Conservation (phyloP, 1,140 invertebrate species). For the Colletes gigas region DNA sequence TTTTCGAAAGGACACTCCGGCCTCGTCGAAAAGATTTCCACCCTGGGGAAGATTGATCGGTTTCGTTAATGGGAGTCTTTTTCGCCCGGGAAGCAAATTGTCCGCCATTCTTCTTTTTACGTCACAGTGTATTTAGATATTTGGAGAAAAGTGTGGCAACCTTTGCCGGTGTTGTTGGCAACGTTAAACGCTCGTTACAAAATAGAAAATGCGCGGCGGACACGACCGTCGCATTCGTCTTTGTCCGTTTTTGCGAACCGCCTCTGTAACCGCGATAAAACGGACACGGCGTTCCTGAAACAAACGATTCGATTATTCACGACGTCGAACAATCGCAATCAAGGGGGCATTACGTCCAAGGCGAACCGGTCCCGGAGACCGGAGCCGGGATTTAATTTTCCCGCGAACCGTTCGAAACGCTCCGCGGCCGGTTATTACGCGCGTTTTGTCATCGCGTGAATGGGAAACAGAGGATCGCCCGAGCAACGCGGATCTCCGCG, state of each 20-base stretch:
- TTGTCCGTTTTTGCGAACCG: background rate
- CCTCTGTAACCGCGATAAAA: background rate
- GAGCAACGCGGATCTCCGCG: background rate
- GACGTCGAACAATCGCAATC: slow-evolving; percentile 23
- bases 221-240: background rate
- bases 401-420: background rate
- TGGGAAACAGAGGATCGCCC: no score
- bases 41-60: background rate
- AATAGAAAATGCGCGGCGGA: no score
- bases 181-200: no score
- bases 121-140: no score
- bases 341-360: slow-evolving; percentile 17
- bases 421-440: background rate
- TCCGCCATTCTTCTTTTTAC: no score
- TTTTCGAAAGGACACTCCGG: no score
- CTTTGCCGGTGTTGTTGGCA: no score
- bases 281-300: background rate
- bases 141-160: no score
- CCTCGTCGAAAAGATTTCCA: no score
- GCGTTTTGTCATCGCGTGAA: slow-evolving; percentile 27
- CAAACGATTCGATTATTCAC: slow-evolving; percentile 17
- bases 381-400: slow-evolving; percentile 7
- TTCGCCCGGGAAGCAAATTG: background rate
- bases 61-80: background rate
- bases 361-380: slow-evolving; percentile 11